A percentile compares a stretch with the other conserved stretches of the same genome.
These are phyloP conservation scores for Marasmarcha lunaedactyla DNA, from an alignment of 2,888 invertebrate species.

Conservation along the genomic window DNA sequence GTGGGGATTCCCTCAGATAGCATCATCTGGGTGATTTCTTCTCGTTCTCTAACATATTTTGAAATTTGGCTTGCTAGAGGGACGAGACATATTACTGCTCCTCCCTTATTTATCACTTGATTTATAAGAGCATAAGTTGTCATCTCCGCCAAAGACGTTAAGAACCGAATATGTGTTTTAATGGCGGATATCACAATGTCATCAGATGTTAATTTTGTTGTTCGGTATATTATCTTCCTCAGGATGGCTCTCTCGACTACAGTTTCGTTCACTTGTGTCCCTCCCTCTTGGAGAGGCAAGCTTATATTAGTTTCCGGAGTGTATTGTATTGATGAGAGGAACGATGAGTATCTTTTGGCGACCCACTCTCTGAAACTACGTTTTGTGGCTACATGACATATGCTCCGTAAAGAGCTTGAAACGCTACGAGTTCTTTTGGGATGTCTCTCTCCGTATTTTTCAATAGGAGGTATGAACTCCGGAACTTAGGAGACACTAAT, in stretches of 20 bases:
- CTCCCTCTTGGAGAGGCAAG: not conserved
- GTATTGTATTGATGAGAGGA: not conserved
- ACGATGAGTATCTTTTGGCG: not conserved
- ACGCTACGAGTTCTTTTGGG: no score
- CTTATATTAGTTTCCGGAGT: not conserved
- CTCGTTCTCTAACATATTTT: not conserved
- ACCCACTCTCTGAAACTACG: not conserved
- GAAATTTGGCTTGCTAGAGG: not conserved
- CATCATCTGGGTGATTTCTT: not conserved
- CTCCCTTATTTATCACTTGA: not conserved
- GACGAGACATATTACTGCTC: not conserved
- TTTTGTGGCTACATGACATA: not conserved
- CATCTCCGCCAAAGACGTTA: not conserved
- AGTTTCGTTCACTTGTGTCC: not conserved
- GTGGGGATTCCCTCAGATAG: not conserved
- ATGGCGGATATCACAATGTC: not conserved
- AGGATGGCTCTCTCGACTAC: not conserved
- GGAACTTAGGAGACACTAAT: no score
- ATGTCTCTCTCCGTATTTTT: no score
- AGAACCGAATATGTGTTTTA: not conserved
- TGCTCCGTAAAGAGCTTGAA: no score
- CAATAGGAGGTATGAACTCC: no score
- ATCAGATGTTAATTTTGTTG: not conserved
- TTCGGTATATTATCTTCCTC: not conserved
- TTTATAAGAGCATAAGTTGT: not conserved